phyloP scores from a whole-genome alignment of 2,888 invertebrate genomes.

The Caenorhabditis sp. region DNA sequence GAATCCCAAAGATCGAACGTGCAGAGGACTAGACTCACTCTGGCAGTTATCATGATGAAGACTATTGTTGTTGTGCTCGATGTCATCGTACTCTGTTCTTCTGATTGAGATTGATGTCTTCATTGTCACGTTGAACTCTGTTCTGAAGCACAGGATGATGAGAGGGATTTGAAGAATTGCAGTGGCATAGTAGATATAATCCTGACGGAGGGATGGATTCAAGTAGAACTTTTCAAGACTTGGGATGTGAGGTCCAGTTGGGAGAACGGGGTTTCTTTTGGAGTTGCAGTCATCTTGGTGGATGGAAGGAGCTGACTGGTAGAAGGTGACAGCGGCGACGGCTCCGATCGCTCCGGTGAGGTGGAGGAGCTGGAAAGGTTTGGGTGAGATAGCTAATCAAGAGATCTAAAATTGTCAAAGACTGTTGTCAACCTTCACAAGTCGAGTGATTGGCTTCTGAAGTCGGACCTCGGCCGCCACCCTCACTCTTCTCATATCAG shows the following conservation, averaged over 20 bases:
- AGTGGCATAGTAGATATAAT: constrained; percentile 55
- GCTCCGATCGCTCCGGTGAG: constrained; percentile 51
- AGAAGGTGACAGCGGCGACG: constrained; percentile 48
- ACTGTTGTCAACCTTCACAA: too few relatives aligned
- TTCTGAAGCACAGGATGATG: constrained; percentile 15
- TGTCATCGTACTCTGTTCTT: constrained; percentile 59
- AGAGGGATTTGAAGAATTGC: constrained; percentile 55
- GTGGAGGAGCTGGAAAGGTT: constrained; percentile 55
- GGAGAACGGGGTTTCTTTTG: constrained; percentile 34
- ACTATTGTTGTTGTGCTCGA: constrained; percentile 46
- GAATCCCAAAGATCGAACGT: constrained; percentile 6
- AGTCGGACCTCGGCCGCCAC: too few relatives aligned
- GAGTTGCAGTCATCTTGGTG: constrained; percentile 56
- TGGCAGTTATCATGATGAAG: constrained; percentile 42
- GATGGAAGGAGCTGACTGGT: constrained; percentile 52
- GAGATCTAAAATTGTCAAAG: too few relatives aligned
- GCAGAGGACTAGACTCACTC: constrained; percentile 8
- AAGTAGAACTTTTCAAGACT: constrained; percentile 62
- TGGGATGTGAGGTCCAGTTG: constrained; percentile 57
- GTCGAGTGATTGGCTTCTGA: too few relatives aligned
- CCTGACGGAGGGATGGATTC: constrained; percentile 46
- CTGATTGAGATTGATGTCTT: constrained; percentile 62
- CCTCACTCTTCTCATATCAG: too few relatives aligned
- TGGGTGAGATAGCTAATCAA: too few relatives aligned
- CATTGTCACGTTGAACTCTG: constrained; percentile 46